These are phyloP conservation scores for Osmerus eperlanus DNA, from an alignment of 2,113 vertebrate species.

Conservation along the genomic window DNA sequence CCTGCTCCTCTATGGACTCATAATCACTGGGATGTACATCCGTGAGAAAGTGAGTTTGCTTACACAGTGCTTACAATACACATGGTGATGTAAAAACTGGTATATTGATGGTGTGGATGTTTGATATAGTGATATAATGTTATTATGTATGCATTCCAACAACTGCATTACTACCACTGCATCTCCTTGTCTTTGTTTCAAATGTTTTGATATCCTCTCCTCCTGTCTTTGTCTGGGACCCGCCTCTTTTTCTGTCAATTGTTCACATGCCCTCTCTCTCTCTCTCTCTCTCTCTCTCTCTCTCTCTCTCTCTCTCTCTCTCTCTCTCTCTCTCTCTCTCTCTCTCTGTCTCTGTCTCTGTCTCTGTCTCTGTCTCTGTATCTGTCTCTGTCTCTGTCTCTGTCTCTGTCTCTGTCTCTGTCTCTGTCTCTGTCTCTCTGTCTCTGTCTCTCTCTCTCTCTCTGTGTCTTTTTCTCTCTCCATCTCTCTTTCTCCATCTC, in stretches of 20 bases:
- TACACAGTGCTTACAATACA: too few species aligned
- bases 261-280: too few species aligned
- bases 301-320: background rate
- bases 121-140: background rate
- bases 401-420: background rate
- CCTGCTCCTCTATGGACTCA: constrained; percentile 80
- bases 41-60: constrained; percentile 77
- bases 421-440: too few species aligned
- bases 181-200: background rate
- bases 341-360: background rate
- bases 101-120: background rate
- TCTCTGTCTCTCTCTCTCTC: too few species aligned
- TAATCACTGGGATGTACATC: constrained; percentile 84
- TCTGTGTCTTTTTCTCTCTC: background rate
- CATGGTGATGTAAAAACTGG: background rate
- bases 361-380: background rate
- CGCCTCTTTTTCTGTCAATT: too few species aligned
- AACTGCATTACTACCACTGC: background rate
- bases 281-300: background rate
- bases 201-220: too few species aligned
- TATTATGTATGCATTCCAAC: background rate
- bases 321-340: background rate
- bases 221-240: too few species aligned
- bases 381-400: background rate
- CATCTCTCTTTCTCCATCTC: background rate